Evolutionary conservation across 2,113 vertebrate species (phyloP).

Genomic region (Dicaeum eximium): DNA sequence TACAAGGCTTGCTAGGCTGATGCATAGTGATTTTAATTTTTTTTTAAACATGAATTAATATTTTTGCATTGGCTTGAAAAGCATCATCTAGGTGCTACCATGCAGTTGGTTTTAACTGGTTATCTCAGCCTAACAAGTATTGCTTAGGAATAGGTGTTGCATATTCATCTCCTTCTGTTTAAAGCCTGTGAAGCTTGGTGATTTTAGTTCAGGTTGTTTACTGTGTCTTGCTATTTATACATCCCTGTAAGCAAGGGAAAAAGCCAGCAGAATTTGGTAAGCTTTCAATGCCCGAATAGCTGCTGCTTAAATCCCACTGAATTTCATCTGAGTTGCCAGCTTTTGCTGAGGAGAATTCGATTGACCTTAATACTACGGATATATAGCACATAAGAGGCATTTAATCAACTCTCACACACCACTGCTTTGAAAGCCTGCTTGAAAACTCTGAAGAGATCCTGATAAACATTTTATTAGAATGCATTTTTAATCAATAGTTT

Average conservation of each 20-base stretch:
- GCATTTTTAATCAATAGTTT: neutral
- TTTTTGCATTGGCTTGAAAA: neutral
- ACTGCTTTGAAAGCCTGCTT: neutral
- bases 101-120: neutral
- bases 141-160: neutral
- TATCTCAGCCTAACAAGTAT: neutral
- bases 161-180: neutral
- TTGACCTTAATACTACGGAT: neutral
- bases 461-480: slow-evolving; percentile 11
- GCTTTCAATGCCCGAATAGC: neutral
- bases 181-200: neutral
- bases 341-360: slow-evolving; percentile 13
- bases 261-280: neutral
- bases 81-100: neutral
- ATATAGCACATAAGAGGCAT: neutral
- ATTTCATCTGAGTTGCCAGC: slow-evolving; percentile 19
- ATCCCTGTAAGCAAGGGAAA: neutral
- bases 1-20: neutral
- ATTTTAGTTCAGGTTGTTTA: slow-evolving; percentile 6
- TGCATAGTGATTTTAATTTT: neutral
- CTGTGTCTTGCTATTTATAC: neutral
- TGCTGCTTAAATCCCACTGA: neutral
- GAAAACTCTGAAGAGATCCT: neutral
- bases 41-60: neutral
- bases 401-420: slow-evolving; percentile 7